Conservation (phyloP, 2,888 invertebrate genomes). For the Idaea biselata region DNA sequence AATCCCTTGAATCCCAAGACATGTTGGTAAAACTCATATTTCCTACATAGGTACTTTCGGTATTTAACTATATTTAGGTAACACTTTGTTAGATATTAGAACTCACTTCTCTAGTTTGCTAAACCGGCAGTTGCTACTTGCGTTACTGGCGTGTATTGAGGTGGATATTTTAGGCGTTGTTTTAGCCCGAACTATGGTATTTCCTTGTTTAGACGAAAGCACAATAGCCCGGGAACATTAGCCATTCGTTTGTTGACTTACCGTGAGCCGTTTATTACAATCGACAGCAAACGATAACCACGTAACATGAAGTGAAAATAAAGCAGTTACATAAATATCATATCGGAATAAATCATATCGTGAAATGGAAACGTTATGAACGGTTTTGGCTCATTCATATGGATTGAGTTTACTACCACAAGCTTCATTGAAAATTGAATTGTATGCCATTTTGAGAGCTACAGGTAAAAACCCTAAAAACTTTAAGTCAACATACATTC, state of each 20-base stretch:
- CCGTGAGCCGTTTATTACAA: conserved; percentile 37
- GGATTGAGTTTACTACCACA: neutral
- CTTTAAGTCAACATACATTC: neutral
- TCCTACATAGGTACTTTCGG: neutral
- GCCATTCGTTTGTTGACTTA: conserved; percentile 37
- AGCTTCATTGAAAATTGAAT: neutral
- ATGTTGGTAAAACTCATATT: neutral
- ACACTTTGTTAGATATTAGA: neutral
- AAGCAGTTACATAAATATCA: conserved; percentile 7
- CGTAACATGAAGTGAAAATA: conserved; percentile 16
- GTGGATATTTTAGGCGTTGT: conserved; percentile 60
- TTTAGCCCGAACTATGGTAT: conserved; percentile 47
- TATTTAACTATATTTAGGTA: too few species aligned
- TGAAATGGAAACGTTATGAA: neutral
- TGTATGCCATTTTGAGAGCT: neutral
- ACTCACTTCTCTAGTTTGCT: conserved; percentile 4
- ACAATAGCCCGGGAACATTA: conserved; percentile 43
- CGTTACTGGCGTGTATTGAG: conserved; percentile 42
- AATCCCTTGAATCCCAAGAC: conserved; percentile 10
- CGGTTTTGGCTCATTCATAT: neutral
- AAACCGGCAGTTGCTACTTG: conserved; percentile 12
- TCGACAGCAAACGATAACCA: conserved; percentile 32
- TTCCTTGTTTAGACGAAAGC: conserved; percentile 58
- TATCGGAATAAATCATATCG: conserved; percentile 7
- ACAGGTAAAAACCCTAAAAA: neutral